Evolutionary conservation across 2,888 invertebrate species (phyloP), one percentile per base, ranked within the genome.

Genomic region (Odiellus spinosus): DNA sequence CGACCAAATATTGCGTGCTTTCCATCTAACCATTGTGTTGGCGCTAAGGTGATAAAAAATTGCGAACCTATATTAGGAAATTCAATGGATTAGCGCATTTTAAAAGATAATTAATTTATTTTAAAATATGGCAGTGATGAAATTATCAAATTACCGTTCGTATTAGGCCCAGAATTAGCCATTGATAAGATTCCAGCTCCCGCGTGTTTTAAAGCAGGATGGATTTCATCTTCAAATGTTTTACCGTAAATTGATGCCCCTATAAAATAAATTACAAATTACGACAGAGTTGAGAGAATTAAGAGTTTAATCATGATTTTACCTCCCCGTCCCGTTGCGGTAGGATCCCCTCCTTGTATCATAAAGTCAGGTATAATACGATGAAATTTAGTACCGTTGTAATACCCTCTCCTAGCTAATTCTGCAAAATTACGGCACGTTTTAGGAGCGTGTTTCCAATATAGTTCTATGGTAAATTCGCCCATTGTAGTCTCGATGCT

Each of bases 351-450:
- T 34, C 70, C 71, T 58, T 74, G 73, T 45, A 74, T 70, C 69
- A 73, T 73, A 56, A 74, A 74, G 56, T 72, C 70, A 44, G 82
- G 71, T 52, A 98, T 95, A 36, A 99, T 82, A 58, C 98, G 74
- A 66, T 99, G 98, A 65, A 98, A 96, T 59, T 88, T 82, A 3
- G 91, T 86, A 54, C 83, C 85, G 67, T 93, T 91, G 65, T 93
- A 99, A 67, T 95, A 98, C 17, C 91, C 93, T 59, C 95, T 72
- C 49, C 90, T 72, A 0, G 84, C 74, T 20, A 99, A 70, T 67
- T 98, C 96, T 49, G 93, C 93, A 69, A 98, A 96, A 65, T 99
- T 98, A 60, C 87, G 74, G 59, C 98, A 98, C 0, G 96, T 95
- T 56, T 79, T 77, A n/a, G 96, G 96, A 1, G 96, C 82, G 64